Evolutionary conservation across 2,113 vertebrate genomes (phyloP).

Genomic region (Poecile atricapillus): DNA sequence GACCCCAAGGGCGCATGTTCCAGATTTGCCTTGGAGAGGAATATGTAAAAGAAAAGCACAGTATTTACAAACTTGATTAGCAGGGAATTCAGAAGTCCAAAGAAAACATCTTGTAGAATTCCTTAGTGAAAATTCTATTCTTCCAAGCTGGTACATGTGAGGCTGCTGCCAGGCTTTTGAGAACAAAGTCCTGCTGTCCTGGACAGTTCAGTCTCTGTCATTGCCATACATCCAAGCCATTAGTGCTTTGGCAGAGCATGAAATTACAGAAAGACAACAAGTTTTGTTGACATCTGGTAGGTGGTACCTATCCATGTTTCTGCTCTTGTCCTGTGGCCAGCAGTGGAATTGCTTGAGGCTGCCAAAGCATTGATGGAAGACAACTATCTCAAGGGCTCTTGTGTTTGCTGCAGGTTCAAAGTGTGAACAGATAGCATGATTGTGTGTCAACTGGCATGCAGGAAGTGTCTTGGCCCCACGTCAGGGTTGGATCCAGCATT

Average conservation of each 20-base stretch:
- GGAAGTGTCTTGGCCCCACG: not conserved
- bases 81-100: not conserved
- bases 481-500: not conserved
- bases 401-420: not conserved
- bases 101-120: not conserved
- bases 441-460: not conserved
- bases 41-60: not conserved
- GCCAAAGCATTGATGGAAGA: not conserved
- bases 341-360: not conserved
- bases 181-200: not conserved
- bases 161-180: not conserved
- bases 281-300: not conserved
- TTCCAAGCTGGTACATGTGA: not conserved
- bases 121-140: not conserved
- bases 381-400: not conserved
- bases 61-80: not conserved
- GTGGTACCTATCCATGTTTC: not conserved
- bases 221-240: not conserved
- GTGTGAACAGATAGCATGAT: not conserved
- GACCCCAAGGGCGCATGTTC: not conserved
- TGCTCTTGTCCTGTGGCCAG: not conserved
- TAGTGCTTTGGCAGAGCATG: not conserved
- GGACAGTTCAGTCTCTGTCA: not conserved
- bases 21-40: not conserved
- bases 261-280: not conserved